A percentile compares a stretch with the other conserved stretches of the same genome.
These are phyloP conservation scores for Scyliorhinus canicula DNA, from an alignment of 2,797 vertebrate genomes.

Conservation along the genomic window DNA sequence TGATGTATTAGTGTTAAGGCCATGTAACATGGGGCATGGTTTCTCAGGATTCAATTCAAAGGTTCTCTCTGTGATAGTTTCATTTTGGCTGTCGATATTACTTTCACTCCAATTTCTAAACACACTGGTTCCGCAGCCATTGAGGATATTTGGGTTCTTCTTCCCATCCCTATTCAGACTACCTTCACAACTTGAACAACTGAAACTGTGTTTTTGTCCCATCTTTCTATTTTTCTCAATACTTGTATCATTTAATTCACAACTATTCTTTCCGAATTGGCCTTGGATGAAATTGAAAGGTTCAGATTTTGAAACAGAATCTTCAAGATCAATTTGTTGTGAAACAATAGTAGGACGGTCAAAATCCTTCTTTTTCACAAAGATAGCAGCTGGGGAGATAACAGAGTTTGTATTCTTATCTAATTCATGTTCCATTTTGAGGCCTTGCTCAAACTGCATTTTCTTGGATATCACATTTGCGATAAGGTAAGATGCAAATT, in stretches of 20 bases:
- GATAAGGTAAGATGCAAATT: slow-evolving; percentile 76
- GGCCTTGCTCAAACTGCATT: slow-evolving; percentile 66
- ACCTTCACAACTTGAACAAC: neutral
- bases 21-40: neutral
- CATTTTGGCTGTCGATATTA: neutral
- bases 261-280: neutral
- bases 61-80: neutral
- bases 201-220: neutral
- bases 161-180: neutral
- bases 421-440: slow-evolving; percentile 50
- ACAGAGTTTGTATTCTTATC: neutral
- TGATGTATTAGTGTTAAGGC: neutral
- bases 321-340: neutral
- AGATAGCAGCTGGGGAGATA: neutral
- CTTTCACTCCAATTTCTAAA: neutral
- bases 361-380: neutral
- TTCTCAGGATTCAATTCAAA: neutral
- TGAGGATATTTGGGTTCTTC: neutral
- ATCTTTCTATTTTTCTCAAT: neutral
- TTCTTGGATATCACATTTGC: slow-evolving; percentile 83
- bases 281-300: neutral
- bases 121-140: neutral
- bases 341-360: neutral
- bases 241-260: neutral
- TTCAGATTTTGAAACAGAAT: neutral